These are phyloP conservation scores for Drosophila nigromelanica DNA, from an alignment of 1,140 invertebrate genomes.

Conservation along the genomic window DNA sequence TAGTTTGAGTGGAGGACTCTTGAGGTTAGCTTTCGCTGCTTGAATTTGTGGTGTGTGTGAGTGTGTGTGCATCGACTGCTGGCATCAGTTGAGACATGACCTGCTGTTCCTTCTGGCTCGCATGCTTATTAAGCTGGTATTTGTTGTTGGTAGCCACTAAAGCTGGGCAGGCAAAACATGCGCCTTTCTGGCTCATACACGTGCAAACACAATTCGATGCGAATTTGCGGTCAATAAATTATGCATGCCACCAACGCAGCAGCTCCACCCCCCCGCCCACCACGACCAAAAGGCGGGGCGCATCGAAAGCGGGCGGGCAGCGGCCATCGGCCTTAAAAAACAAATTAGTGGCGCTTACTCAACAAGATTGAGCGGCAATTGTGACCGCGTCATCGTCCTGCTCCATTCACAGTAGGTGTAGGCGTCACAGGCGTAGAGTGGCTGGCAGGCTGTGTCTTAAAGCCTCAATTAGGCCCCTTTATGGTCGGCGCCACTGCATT, in stretches of 20 bases:
- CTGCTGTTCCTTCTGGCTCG: conserved; percentile 11
- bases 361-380: conserved; percentile 73
- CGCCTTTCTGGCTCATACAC: conserved; percentile 32
- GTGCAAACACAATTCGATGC: conserved; percentile 48
- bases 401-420: conserved; percentile 2
- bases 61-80: neutral
- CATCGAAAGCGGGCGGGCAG: neutral
- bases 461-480: neutral
- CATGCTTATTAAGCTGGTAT: conserved; percentile 64
- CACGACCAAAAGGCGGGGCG: neutral
- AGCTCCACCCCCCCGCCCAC: neutral
- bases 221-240: conserved; percentile 74
- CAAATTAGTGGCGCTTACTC: conserved; percentile 79
- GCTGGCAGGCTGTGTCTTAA: neutral
- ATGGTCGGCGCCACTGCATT: conserved; percentile 1
- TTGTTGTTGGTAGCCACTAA: conserved; percentile 46
- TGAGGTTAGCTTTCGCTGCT: conserved; percentile 14
- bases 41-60: neutral
- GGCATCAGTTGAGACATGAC: conserved; percentile 26
- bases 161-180: conserved; percentile 6
- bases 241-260: conserved; percentile 55
- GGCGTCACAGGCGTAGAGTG: neutral
- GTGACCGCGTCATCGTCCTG: conserved; percentile 61
- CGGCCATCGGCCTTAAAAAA: conserved; percentile 54
- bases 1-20: conserved; percentile 19